Base-by-base conservation (phyloP, 1,140 invertebrate genomes). In the Drosophila ogumai region DNA sequence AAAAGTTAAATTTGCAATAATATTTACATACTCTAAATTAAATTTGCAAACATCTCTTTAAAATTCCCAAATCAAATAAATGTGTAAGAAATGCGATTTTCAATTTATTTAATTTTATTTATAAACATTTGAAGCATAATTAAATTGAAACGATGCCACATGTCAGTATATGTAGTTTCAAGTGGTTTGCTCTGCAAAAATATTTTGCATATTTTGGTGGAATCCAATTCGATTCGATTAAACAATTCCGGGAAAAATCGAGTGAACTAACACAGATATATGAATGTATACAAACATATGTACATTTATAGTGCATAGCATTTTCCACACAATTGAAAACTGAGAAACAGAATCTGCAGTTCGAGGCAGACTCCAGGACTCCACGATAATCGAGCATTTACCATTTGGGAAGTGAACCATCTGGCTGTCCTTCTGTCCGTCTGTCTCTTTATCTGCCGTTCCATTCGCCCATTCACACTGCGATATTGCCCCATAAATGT, bases 401-500 rank as follows among this genome's bases (percentile, higher is more conserved):
- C 64, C 79, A 79, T 86, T 75, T 81, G 61, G 82, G 60, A 86
- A 75, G 78, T 71, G 78, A 81, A 76, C 49, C 82, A 78, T 82
- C 74, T 56, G 72, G 52, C 32, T 25, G 66, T 52, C 58, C 28
- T 46, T 17, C 41, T 17, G 50, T 49, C 36, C 15, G 36, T 34
- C 68, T 41, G 66, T 72, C 44, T 50, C 36, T 59, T 72, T 69
- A 69, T 69, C 66, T 59, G 36, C 36, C 69, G 25, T 72, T 71
- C 54, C 69, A 75, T 63, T 69, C 38, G 69, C 49, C 82, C 65
- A 84, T 84, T 81, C 73, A 47, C 63, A 46, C 52, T 59, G 52
- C 61, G 65, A 60, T 84, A 85, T 86, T 76, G 61, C 73, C 50
- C 65, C 52, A 82, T 88, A 88, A 86, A 82, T 82, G 79, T 86